Evolutionary conservation across 2,888 invertebrate species (phyloP).

Genomic region (Dolomedes plantarius): DNA sequence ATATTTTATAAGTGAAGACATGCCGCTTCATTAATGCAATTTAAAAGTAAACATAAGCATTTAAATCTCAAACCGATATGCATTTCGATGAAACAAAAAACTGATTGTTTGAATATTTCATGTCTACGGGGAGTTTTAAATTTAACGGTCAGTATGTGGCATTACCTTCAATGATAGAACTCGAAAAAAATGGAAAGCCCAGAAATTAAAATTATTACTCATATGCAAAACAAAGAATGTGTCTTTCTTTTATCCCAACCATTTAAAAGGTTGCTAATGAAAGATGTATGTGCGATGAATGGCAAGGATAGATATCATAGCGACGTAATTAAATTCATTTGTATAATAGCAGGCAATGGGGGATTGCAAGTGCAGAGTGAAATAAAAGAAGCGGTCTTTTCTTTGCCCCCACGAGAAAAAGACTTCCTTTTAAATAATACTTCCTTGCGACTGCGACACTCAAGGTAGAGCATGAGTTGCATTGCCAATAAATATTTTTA

Average conservation of each 20-base stretch:
- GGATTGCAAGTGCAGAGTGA: constrained; percentile 26
- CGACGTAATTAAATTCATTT: constrained; percentile 68
- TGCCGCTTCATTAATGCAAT: constrained; percentile 70
- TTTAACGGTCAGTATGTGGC: constrained; percentile 62
- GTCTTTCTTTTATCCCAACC: constrained; percentile 52
- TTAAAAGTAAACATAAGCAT: constrained; percentile 69
- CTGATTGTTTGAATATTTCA: constrained; percentile 61
- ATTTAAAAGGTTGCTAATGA: constrained; percentile 67
- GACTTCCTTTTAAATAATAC: constrained; percentile 52
- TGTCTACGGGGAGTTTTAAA: constrained; percentile 56
- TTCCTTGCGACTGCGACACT: constrained; percentile 35
- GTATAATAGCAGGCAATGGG: constrained; percentile 58
- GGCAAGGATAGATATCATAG: constrained; percentile 57
- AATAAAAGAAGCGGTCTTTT: constrained; percentile 31
- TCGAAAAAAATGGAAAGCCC: constrained; percentile 33
- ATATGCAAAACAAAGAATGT: constrained; percentile 61
- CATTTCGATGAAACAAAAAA: constrained; percentile 44
- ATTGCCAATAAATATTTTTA: constrained; percentile 41
- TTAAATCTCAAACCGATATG: constrained; percentile 68
- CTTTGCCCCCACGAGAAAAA: constrained; percentile 19
- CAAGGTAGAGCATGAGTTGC: constrained; percentile 6
- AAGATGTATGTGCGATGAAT: constrained; percentile 65
- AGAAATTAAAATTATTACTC: constrained; percentile 65
- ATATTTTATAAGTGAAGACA: constrained; percentile 65
- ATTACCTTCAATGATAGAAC: constrained; percentile 28